Conservation (phyloP, 2,888 invertebrate genomes). For the Bembecia ichneumoniformis region DNA sequence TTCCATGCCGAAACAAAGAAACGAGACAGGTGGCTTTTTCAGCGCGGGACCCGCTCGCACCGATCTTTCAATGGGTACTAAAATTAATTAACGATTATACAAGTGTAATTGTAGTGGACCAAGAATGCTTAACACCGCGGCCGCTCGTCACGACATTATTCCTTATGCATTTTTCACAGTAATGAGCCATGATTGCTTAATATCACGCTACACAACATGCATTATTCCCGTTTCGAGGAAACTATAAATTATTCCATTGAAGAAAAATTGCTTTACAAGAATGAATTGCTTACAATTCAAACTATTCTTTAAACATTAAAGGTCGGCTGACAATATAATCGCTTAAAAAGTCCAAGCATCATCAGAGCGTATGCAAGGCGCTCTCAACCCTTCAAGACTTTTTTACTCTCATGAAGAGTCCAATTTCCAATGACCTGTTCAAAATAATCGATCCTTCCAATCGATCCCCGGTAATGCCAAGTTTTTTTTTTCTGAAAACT, state of each 20-base stretch:
- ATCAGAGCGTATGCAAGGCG: too few species aligned
- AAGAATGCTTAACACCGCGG: constrained; percentile 58
- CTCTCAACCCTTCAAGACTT: too few species aligned
- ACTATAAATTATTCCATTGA: constrained; percentile 4
- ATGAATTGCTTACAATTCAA: too few species aligned
- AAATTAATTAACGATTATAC: constrained; percentile 55
- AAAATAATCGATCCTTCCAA: too few species aligned
- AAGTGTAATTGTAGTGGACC: constrained; percentile 23
- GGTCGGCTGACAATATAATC: too few species aligned
- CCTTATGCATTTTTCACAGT: constrained; percentile 31
- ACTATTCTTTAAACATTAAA: too few species aligned
- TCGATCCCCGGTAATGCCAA: too few species aligned
- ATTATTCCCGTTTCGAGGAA: constrained; percentile 6
- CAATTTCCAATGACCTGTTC: too few species aligned
- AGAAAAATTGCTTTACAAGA: not conserved
- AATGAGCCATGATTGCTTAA: constrained; percentile 24
- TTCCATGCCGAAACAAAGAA: constrained; percentile 67
- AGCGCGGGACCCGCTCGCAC: constrained; percentile 34
- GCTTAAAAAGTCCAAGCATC: too few species aligned
- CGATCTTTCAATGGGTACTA: constrained; percentile 41
- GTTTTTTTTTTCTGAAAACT: too few species aligned
- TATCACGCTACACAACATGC: constrained; percentile 35
- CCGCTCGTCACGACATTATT: constrained; percentile 28
- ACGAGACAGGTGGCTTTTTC: constrained; percentile 59
- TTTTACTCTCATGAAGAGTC: too few species aligned